A percentile compares a stretch with the other conserved stretches of the same genome.
These are phyloP conservation scores for Salminus brasiliensis DNA, from an alignment of 2,113 vertebrate species.

Conservation along the genomic window DNA sequence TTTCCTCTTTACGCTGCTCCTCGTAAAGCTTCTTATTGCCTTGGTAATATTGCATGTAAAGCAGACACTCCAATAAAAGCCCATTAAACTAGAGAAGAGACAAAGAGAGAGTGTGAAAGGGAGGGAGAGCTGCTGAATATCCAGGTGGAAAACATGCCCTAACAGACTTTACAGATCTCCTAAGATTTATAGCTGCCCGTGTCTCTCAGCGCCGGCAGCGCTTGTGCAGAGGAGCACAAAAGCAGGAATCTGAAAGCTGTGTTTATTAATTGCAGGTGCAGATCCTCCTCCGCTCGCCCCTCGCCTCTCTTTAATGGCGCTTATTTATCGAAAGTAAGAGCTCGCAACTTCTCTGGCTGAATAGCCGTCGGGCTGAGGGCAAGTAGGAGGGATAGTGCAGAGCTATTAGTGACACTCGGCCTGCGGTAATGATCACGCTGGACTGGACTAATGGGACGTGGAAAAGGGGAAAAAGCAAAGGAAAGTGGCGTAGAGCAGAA, in stretches of 20 bases:
- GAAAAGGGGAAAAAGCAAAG: not conserved
- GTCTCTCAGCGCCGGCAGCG: too few relatives aligned
- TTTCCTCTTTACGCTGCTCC: too few relatives aligned
- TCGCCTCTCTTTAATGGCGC: not conserved
- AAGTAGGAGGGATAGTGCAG: not conserved
- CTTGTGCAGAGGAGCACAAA: not conserved
- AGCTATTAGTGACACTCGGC: not conserved
- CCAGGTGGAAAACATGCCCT: not conserved
- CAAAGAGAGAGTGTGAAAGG: too few relatives aligned
- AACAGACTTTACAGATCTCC: not conserved
- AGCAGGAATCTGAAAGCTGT: not conserved
- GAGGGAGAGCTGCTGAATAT: not conserved
- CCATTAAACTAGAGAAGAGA: too few relatives aligned
- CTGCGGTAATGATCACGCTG: not conserved
- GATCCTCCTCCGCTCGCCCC: not conserved
- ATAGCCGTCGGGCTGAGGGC: not conserved
- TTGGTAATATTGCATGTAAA: too few relatives aligned
- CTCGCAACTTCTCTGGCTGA: not conserved
- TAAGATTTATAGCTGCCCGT: not conserved
- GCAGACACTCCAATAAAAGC: too few relatives aligned
- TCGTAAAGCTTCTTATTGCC: too few relatives aligned
- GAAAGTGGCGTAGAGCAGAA: not conserved
- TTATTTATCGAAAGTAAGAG: not conserved
- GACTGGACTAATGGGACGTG: not conserved
- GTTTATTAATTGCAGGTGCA: not conserved